phyloP scores from a whole-genome alignment of 64 coral and sea anemone species.

The Actinia tenebrosa region DNA sequence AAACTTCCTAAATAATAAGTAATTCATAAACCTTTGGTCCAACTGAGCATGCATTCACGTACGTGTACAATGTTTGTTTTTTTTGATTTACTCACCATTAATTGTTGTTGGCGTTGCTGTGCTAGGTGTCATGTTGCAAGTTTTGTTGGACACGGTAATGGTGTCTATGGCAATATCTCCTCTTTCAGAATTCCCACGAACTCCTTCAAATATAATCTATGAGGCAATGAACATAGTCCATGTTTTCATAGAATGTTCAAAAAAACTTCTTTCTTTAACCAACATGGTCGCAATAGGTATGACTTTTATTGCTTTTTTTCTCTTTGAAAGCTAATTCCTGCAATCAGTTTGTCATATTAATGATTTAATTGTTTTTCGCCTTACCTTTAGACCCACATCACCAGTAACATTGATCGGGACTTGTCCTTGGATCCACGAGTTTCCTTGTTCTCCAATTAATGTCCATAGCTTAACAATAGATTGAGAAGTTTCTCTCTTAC shows the following conservation, averaged over 20 bases:
- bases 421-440: slow-evolving; percentile 13
- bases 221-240: neutral
- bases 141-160: slow-evolving; percentile 1
- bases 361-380: no score
- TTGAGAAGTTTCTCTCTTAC: slow-evolving; percentile 3
- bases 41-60: no score
- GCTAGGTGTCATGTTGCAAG: neutral
- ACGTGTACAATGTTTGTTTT: no score
- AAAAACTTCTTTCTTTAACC: no score
- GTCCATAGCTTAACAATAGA: slow-evolving; percentile 8
- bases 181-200: slow-evolving; percentile 18
- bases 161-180: slow-evolving; percentile 42
- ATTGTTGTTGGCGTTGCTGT: neutral
- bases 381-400: neutral
- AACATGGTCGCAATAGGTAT: no score
- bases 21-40: no score
- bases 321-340: no score
- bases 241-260: no score
- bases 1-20: no score
- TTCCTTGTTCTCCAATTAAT: slow-evolving; percentile 23
- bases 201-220: slow-evolving; percentile 13
- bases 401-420: neutral
- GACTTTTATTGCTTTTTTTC: no score
- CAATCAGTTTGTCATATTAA: no score
- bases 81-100: neutral